These are phyloP conservation scores for Penaeus indicus DNA, from an alignment of 1,140 invertebrate genomes.

Conservation along the genomic window DNA sequence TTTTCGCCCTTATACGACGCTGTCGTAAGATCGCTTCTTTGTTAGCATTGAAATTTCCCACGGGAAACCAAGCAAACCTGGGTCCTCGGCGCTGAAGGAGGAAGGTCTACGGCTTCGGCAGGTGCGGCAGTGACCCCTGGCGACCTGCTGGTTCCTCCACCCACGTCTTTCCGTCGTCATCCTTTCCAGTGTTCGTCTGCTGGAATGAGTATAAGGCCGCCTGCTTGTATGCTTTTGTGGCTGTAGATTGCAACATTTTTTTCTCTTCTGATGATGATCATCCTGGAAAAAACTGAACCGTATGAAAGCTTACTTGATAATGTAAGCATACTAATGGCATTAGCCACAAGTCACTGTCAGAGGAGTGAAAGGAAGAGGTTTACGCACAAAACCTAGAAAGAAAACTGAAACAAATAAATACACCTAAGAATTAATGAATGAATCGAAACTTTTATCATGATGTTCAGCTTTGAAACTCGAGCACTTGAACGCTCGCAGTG, in stretches of 20 bases:
- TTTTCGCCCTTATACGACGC: slow-evolving; percentile 19
- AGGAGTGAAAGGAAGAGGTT: too few species aligned
- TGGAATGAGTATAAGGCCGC: not conserved
- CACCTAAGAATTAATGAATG: too few species aligned
- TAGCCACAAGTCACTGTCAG: too few species aligned
- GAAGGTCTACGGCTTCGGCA: slow-evolving; percentile 26
- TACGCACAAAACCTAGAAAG: too few species aligned
- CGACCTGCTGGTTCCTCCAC: not conserved
- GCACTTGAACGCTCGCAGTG: too few species aligned
- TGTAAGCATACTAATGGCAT: too few species aligned
- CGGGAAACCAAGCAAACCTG: slow-evolving; percentile 33
- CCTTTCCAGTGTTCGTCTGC: not conserved
- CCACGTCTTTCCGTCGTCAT: not conserved
- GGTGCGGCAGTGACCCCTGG: slow-evolving; percentile 43
- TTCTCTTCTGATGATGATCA: too few species aligned
- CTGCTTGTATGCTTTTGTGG: not conserved
- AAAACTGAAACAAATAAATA: too few species aligned
- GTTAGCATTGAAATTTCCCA: slow-evolving; percentile 50
- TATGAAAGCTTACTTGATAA: too few species aligned
- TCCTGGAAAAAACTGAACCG: too few species aligned
- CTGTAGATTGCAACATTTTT: not conserved
- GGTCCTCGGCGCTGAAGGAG: not conserved
- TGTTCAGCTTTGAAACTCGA: too few species aligned
- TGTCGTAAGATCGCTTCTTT: slow-evolving; percentile 41
- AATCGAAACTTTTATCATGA: too few species aligned